Evolutionary conservation across 1,140 invertebrate genomes (phyloP).

Genomic region (Philotrypesis tridentata): DNA sequence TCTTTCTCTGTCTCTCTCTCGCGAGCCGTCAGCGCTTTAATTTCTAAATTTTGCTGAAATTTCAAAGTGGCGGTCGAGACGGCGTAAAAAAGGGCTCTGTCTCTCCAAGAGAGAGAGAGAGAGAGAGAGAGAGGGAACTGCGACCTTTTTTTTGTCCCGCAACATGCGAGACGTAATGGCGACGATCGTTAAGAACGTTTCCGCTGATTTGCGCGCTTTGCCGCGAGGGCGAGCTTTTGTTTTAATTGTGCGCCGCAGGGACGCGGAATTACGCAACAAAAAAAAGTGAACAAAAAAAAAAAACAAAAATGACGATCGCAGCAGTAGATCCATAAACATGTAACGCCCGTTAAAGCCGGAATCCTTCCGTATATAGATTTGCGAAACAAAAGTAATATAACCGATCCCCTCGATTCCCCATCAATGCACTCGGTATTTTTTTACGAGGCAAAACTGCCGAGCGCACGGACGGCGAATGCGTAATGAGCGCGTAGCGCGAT

Average conservation of each 20-base stretch:
- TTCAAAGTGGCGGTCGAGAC: not conserved
- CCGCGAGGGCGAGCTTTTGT: not conserved
- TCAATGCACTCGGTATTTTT: not conserved
- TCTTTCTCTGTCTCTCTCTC: too few species aligned
- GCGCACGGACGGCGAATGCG: not conserved
- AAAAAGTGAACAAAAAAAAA: too few species aligned
- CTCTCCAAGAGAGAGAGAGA: not conserved
- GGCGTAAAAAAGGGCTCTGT: not conserved
- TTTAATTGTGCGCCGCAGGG: not conserved
- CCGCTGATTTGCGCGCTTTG: not conserved
- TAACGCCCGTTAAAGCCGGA: too few species aligned
- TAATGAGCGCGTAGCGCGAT: not conserved
- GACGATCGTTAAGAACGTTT: not conserved
- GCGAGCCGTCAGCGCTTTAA: not conserved
- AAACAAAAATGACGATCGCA: too few species aligned
- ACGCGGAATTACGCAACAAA: too few species aligned
- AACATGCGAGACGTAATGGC: not conserved
- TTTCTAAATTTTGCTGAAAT: constrained; percentile 18
- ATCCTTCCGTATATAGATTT: not conserved
- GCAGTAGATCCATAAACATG: too few species aligned
- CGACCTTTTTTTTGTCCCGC: not conserved
- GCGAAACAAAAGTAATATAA: not conserved
- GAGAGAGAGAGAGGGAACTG: too few species aligned
- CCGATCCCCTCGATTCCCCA: not conserved
- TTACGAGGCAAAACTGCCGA: too few species aligned